Conservation (phyloP, 1,140 invertebrate species). For the Formica exsecta region DNA sequence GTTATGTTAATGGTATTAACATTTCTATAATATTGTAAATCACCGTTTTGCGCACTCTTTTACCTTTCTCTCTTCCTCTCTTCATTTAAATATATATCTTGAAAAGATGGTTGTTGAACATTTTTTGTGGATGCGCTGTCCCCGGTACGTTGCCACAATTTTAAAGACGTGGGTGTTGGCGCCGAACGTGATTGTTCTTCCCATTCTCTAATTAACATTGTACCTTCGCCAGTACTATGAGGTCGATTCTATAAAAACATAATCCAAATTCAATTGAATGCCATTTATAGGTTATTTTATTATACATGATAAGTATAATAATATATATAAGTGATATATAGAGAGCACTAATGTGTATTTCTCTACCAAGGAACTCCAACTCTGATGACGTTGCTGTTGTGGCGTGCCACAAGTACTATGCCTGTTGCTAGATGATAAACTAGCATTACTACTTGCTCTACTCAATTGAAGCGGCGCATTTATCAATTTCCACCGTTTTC, state of each 20-base stretch:
- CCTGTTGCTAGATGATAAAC: conserved; percentile 86
- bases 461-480: conserved; percentile 93
- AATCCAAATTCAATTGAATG: not conserved
- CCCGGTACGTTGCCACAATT: conserved; percentile 83
- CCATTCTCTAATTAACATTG: conserved; percentile 84
- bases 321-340: conserved; percentile 3
- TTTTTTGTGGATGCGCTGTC: conserved; percentile 72
- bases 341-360: conserved; percentile 34
- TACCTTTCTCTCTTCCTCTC: conserved; percentile 77
- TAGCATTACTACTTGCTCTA: conserved; percentile 91
- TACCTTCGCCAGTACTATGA: conserved; percentile 86
- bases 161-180: conserved; percentile 86
- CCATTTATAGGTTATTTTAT: not conserved
- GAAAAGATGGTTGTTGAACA: conserved; percentile 79
- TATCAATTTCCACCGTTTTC: conserved; percentile 94
- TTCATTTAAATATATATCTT: conserved; percentile 79
- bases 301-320: not conserved
- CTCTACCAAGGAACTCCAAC: conserved; percentile 86
- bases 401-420: conserved; percentile 87
- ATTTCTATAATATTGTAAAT: conserved; percentile 25
- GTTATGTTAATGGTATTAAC: not conserved
- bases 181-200: conserved; percentile 89
- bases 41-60: not conserved
- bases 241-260: conserved; percentile 84
- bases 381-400: conserved; percentile 83